Base-by-base conservation (phyloP, 1,140 invertebrate species). In the Meteorus sp. region DNA sequence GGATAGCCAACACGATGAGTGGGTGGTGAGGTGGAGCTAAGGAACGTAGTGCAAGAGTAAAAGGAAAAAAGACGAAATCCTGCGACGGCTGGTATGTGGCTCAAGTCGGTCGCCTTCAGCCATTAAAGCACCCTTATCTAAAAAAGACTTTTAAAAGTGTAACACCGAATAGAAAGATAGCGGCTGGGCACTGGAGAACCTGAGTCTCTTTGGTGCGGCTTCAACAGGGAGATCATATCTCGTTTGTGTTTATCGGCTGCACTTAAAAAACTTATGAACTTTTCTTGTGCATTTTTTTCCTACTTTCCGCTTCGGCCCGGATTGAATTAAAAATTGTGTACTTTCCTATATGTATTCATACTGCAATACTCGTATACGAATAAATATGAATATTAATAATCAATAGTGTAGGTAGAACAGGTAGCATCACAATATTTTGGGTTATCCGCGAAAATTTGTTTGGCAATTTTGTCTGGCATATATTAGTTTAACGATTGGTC, bases 61-160 rank as follows among this genome's bases (percentile, higher is more conserved):
- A n/a, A n/a, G n/a, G n/a, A n/a, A n/a, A n/a, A n/a, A n/a, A n/a
- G 7, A 44, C 2, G 11, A 20, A 43, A 27, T 22, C 41, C 17
- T 11, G 20, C 17, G 41, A 55, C 41, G 39, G 47, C 48, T 47
- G 50, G 55, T 48, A 35, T 35, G 31, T 41, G 56, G 35, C 23
- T 43, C 48, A 68, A 72, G 56, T 67, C 60, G 55, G 17, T 45
- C 54, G 62, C 59, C 60, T 62, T 63, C 39, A 57, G 62, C 68
- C 65, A 69, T 72, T 68, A 71, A 68, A 68, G 61, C 71, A 44
- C 41, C 54, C 57, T 74, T 73, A 73, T 74, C 71, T 71, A 64
- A 70, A 73, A n/a, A 74, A 69, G 62, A 70, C 65, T 63, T 69
- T 68, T 65, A 65, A 70, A 71, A 68, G 59, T 67, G 61, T 66